Evolutionary conservation across 2,113 vertebrate species (phyloP).

Genomic region (Aramus guarauna): DNA sequence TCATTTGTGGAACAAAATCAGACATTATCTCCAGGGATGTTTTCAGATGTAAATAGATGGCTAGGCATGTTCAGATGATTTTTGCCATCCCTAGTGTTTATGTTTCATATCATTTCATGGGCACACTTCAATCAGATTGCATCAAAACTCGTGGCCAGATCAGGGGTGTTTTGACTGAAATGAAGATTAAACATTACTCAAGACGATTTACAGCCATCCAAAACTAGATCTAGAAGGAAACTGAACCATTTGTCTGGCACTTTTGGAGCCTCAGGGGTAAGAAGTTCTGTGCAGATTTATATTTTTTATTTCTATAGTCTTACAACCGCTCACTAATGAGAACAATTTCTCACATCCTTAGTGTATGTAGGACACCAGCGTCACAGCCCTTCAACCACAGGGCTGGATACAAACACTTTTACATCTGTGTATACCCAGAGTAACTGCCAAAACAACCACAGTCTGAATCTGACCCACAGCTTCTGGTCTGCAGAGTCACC

Average conservation of each 20-base stretch:
- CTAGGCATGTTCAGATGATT: conserved; percentile 54
- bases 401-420: background rate
- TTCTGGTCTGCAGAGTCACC: background rate
- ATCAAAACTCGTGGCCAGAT: background rate
- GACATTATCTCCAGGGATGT: conserved; percentile 29
- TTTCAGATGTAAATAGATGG: conserved; percentile 62
- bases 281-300: background rate
- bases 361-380: background rate
- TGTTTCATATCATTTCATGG: conserved; percentile 52
- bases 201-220: background rate
- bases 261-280: background rate
- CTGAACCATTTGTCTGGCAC: background rate
- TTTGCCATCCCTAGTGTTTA: conserved; percentile 23
- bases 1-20: conserved; percentile 46
- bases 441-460: background rate
- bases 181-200: background rate
- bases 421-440: background rate
- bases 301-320: background rate
- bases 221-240: background rate
- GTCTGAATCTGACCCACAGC: background rate
- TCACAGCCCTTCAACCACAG: background rate
- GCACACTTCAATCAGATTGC: conserved; percentile 56
- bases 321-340: background rate
- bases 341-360: background rate
- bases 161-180: conserved; percentile 10